Evolutionary conservation across 1,140 invertebrate genomes (phyloP), one percentile per base, ranked within the genome.

Genomic region (Berghia stephanieae): DNA sequence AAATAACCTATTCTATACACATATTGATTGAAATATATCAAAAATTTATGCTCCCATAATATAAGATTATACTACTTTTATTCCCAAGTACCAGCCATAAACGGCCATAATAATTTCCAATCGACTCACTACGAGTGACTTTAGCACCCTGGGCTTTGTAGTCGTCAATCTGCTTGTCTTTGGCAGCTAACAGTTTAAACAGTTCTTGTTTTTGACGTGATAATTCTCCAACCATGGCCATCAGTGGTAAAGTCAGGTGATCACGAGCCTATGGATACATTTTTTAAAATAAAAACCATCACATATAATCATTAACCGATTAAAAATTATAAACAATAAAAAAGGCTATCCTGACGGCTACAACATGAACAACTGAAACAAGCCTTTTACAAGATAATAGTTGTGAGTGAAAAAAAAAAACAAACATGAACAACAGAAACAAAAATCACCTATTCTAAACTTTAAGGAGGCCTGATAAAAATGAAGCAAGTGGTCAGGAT

Each of bases 131-230:
- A 80, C 85, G 81, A 0, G 82, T 82, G 18, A 79, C 67, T 63
- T 76, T 79, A 3, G 75, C 82, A 27, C 85, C 85, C 52, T 88
- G 86, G 27, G 81, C 69, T 76, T 83, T 86, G 70, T 85, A 88
- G 73, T 88, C 85, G 10, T 85, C 83, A 63, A 88, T 84, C 80
- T 88, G 80, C 72, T 83, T 85, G 71, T 88, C 86, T 79, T 88
- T 88, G 21, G 77, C 71, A 8, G 78, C 57, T 24, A 88, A 75
- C 10, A 87, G 68, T 73, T 83, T 84, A 34, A 82, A 40, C 16
- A 88, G 78, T 78, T 88, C 86, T 24, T 80, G 44, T 66, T 87
- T 85, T 66, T 84, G 75, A 21, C 83, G 49, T 38, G 75, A 79
- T 43, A 86, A 52, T 77, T 88, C 86, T 38, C 78, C 74, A 13